phyloP scores from a whole-genome alignment of 2,888 invertebrate species.

The Apotomis turbidana region DNA sequence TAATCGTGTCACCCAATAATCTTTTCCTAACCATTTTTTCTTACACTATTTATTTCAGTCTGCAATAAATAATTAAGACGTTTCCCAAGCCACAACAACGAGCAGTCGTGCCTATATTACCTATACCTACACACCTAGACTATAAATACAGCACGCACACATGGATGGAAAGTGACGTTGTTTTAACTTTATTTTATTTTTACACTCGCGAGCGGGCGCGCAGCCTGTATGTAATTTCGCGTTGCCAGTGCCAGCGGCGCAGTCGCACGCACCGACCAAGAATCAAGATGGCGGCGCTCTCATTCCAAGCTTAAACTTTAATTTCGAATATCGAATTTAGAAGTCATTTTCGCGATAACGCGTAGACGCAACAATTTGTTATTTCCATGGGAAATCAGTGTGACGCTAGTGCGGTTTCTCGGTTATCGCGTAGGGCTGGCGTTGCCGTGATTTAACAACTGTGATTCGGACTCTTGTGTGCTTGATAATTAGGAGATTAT shows the following conservation, averaged over 20 bases:
- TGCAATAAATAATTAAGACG: slow-evolving; percentile 69
- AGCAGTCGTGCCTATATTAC: slow-evolving; percentile 61
- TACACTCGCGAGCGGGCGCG: slow-evolving; percentile 75
- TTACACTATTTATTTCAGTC: slow-evolving; percentile 10
- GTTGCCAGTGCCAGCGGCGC: slow-evolving; percentile 80
- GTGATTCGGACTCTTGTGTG: slow-evolving; percentile 68
- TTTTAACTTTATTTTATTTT: slow-evolving; percentile 84
- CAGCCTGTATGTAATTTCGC: slow-evolving; percentile 83
- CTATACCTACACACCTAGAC: slow-evolving; percentile 81
- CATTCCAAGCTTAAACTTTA: slow-evolving; percentile 61
- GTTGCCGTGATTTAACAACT: slow-evolving; percentile 69
- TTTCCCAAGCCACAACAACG: slow-evolving; percentile 78
- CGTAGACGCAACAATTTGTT: slow-evolving; percentile 50
- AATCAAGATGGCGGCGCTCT: slow-evolving; percentile 75
- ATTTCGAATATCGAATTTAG: slow-evolving; percentile 60
- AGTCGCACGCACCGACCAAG: slow-evolving; percentile 80
- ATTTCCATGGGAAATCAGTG: slow-evolving; percentile 59
- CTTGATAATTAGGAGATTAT: slow-evolving; percentile 68
- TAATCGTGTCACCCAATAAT: neutral
- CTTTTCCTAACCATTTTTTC: neutral
- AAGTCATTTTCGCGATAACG: slow-evolving; percentile 56
- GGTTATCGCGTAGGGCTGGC: slow-evolving; percentile 61
- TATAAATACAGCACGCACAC: slow-evolving; percentile 83
- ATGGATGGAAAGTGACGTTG: slow-evolving; percentile 81
- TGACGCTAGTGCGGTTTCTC: slow-evolving; percentile 51